A percentile compares a stretch with the other conserved stretches of the same genome.
Evolutionary conservation across 2,113 vertebrate species (phyloP).

Genomic region (Trogon melanurus): DNA sequence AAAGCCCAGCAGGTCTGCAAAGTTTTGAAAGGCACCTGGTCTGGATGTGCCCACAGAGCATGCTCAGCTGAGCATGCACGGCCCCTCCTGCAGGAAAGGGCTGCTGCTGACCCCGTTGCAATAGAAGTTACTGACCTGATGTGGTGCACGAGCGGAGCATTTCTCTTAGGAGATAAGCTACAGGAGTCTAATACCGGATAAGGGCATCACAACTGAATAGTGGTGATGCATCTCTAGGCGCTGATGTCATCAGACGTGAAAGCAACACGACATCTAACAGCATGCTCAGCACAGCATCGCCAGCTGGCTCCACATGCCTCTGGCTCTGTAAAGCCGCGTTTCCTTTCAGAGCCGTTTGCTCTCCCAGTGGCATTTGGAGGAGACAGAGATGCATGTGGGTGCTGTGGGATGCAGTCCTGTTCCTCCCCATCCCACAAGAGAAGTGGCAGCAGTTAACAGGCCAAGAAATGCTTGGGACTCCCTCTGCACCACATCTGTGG

Average conservation of each 20-base stretch:
- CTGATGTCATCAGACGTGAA: background rate
- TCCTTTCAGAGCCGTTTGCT: background rate
- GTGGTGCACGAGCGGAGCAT: background rate
- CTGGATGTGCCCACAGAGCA: background rate
- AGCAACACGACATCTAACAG: background rate
- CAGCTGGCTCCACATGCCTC: fast-evolving
- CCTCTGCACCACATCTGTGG: background rate
- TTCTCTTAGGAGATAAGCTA: background rate
- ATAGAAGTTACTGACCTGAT: background rate
- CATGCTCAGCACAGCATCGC: background rate
- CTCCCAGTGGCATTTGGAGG: background rate
- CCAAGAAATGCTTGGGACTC: background rate
- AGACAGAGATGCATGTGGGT: fast-evolving
- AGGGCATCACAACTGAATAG: background rate
- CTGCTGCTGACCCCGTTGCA: background rate
- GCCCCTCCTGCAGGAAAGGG: background rate
- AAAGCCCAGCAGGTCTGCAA: background rate
- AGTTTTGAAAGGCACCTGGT: background rate
- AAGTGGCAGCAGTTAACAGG: background rate
- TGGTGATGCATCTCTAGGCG: background rate
- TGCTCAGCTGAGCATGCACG: background rate
- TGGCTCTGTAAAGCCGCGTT: background rate
- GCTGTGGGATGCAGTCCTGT: background rate
- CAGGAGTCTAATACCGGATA: background rate
- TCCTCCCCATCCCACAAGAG: background rate